These are phyloP conservation scores for Leptopilina boulardi DNA, from an alignment of 1,140 invertebrate species.

Conservation along the genomic window DNA sequence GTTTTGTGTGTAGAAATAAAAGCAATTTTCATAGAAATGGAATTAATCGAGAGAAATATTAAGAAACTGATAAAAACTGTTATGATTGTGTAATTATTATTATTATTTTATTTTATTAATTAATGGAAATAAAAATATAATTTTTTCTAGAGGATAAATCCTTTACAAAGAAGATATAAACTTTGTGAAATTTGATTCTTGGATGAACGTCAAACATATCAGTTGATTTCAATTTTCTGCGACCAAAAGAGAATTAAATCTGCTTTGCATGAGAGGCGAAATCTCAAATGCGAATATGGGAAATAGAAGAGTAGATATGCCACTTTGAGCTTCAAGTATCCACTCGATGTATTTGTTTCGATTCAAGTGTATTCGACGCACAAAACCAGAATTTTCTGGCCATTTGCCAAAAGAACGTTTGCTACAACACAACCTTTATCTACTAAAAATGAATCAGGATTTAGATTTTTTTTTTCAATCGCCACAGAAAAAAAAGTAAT, in stretches of 20 bases:
- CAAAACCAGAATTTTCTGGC: slow-evolving; percentile 33
- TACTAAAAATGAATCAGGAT: background rate
- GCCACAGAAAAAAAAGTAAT: no score
- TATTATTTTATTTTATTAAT: no score
- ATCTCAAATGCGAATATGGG: slow-evolving; percentile 32
- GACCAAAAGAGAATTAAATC: slow-evolving; percentile 31
- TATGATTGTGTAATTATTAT: no score
- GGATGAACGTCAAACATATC: background rate
- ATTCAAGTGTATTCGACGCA: slow-evolving; percentile 38
- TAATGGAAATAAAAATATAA: no score
- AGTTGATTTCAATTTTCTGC: background rate
- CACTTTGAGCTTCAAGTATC: slow-evolving; percentile 21
- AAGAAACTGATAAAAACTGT: no score
- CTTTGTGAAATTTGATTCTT: background rate
- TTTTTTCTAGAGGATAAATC: no score
- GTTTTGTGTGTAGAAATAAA: background rate
- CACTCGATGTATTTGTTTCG: slow-evolving; percentile 44
- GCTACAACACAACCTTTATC: background rate
- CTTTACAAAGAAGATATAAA: no score
- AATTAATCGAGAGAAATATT: background rate
- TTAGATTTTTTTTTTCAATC: background rate
- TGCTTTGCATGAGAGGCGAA: background rate
- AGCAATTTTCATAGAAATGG: background rate
- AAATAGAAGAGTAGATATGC: slow-evolving; percentile 32
- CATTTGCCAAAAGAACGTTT: slow-evolving; percentile 29